A percentile compares a stretch with the other conserved stretches of the same genome.
Conservation (phyloP, 2,113 vertebrate species). For the Brachyhypopomus gauderio region DNA sequence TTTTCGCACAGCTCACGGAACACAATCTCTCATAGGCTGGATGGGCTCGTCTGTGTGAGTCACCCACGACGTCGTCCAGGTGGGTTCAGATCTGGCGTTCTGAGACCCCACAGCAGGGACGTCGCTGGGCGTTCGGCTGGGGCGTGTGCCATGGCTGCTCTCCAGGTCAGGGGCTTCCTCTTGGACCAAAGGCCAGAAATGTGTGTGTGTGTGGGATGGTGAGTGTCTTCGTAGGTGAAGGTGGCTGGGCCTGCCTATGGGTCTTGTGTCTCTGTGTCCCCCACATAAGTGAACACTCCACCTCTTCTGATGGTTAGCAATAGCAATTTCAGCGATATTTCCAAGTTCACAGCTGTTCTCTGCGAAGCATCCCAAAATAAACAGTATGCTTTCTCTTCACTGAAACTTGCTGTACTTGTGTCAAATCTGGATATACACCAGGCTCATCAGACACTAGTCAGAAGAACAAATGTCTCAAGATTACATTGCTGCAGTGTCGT, state of each 20-base stretch:
- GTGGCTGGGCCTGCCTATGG: neutral
- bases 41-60: neutral
- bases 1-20: neutral
- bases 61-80: neutral
- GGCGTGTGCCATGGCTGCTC: neutral
- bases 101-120: neutral
- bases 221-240: too few species aligned
- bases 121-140: neutral
- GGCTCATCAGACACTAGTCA: neutral
- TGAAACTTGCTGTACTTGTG: neutral
- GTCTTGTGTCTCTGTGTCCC: neutral
- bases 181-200: neutral
- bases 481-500: neutral
- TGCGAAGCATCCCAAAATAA: neutral
- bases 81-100: neutral
- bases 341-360: neutral
- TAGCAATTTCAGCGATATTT: neutral
- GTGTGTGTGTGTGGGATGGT: too few species aligned
- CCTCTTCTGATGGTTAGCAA: too few species aligned
- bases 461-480: neutral
- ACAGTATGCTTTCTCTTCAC: too few species aligned
- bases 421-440: neutral
- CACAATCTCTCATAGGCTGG: neutral
- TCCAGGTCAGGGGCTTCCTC: neutral
- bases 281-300: neutral